phyloP scores from a whole-genome alignment of 2,797 vertebrate genomes.

The Sternotherus odoratus region DNA sequence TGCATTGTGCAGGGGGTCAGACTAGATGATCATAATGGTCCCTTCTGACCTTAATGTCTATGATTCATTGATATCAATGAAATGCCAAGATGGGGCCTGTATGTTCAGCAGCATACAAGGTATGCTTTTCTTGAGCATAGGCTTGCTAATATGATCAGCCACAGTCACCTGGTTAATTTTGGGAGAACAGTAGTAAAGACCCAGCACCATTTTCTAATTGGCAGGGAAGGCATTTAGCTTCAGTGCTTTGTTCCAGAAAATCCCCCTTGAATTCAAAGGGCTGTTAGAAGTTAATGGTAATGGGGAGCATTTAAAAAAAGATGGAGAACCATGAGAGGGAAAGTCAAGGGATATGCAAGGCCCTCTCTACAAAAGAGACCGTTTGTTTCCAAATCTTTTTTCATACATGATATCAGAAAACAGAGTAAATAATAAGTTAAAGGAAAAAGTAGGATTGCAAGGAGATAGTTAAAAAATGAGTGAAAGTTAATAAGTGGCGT shows the following conservation, averaged over 20 bases:
- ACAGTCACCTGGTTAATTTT: not conserved
- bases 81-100: not conserved
- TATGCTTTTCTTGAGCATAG: not conserved
- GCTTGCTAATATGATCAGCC: not conserved
- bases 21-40: too few species aligned
- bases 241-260: constrained; percentile 16
- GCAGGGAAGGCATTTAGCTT: not conserved
- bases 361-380: not conserved
- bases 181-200: not conserved
- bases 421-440: not conserved
- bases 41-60: too few species aligned
- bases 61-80: fast-evolving
- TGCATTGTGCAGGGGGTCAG: too few species aligned
- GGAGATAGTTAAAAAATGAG: not conserved
- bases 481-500: not conserved
- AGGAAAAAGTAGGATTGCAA: constrained; percentile 16
- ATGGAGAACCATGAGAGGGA: not conserved
- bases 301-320: constrained; percentile 7
- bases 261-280: not conserved
- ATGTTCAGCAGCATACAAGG: not conserved
- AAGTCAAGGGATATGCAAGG: not conserved
- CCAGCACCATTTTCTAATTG: not conserved
- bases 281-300: not conserved
- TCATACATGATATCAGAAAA: not conserved
- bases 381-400: not conserved